Evolutionary conservation across 2,888 invertebrate genomes (phyloP).

Genomic region (Priocnemis perturbator): DNA sequence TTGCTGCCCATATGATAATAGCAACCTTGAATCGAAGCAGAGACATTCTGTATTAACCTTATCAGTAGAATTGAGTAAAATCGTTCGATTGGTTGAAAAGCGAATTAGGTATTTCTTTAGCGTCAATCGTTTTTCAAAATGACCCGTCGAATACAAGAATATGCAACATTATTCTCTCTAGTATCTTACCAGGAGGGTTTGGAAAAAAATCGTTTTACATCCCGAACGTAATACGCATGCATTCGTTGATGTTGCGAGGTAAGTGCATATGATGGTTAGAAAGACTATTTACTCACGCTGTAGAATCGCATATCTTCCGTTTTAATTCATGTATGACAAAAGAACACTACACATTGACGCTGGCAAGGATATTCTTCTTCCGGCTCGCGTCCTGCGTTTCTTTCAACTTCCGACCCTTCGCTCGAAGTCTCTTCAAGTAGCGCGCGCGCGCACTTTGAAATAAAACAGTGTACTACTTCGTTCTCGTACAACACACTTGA

Average conservation of each 20-base stretch:
- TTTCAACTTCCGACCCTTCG: background rate
- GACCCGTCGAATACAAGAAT: too few relatives aligned
- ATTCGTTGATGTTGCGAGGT: too few relatives aligned
- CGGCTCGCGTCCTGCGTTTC: too few relatives aligned
- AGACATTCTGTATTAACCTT: background rate
- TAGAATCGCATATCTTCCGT: slow-evolving; percentile 41
- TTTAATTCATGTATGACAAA: slow-evolving; percentile 23
- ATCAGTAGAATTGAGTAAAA: too few relatives aligned
- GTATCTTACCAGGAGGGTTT: too few relatives aligned
- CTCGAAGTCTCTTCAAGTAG: background rate
- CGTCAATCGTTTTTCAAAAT: too few relatives aligned
- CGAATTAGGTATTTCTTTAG: too few relatives aligned
- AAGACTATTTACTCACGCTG: slow-evolving; percentile 34
- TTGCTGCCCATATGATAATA: slow-evolving; percentile 33
- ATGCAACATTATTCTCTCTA: too few relatives aligned
- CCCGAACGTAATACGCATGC: too few relatives aligned
- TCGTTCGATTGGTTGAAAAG: too few relatives aligned
- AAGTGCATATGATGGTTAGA: too few relatives aligned
- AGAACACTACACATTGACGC: slow-evolving; percentile 3
- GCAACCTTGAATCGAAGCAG: slow-evolving; percentile 31
- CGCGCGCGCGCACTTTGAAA: slow-evolving; percentile 57
- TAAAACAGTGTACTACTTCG: slow-evolving; percentile 65
- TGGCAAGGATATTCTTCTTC: background rate
- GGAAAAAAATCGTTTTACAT: too few relatives aligned
- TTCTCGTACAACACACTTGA: slow-evolving; percentile 65